Evolutionary conservation across 2,888 invertebrate genomes (phyloP), one percentile per base, ranked within the genome.

Genomic region (Cheilosia pagana): DNA sequence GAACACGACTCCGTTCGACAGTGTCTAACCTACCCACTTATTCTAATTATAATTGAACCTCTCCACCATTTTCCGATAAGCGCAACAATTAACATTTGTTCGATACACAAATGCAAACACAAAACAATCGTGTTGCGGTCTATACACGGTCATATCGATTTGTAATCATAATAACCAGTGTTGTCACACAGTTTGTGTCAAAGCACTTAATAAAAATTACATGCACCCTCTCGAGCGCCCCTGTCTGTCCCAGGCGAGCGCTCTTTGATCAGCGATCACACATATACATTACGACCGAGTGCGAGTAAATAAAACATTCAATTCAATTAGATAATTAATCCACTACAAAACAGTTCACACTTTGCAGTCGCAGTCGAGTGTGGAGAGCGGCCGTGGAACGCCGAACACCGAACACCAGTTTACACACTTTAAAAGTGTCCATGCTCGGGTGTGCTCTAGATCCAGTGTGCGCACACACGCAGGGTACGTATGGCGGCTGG

Each of bases 301-400:
- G 45, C 55, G 62, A 52, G 83, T 75, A 79, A 83, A 83, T 83
- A 83, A 75, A 83, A 79, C 74, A 83, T 83, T 79, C 79, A 59
- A 79, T 83, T 83, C 83, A 79, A 83, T 83, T 83, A 83, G 70
- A 79, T 75, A 70, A 83, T 83, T 83, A 70, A 83, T 79, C 83
- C 79, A 79, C 63, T 76, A 81, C 39, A 72, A 63, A 50, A 50
- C 50, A 52, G 28, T 63, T 57, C 71, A 71, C 75, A 67, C 75
- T 59, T 28, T 28, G 28, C 8, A n/a, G n/a, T 48, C 43, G 8
- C 25, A 16, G 10, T 16, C 41, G 39, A 53, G 67, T 43, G 28
- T 35, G 35, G 2, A 28, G 48, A 41, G 62, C 19, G 21, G 12
- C 21, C 50, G 19, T 2, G 48, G 7, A 21, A 41, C 31, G 3